Base-by-base conservation (phyloP, 2,797 vertebrate genomes). In the Tangara arthus region DNA sequence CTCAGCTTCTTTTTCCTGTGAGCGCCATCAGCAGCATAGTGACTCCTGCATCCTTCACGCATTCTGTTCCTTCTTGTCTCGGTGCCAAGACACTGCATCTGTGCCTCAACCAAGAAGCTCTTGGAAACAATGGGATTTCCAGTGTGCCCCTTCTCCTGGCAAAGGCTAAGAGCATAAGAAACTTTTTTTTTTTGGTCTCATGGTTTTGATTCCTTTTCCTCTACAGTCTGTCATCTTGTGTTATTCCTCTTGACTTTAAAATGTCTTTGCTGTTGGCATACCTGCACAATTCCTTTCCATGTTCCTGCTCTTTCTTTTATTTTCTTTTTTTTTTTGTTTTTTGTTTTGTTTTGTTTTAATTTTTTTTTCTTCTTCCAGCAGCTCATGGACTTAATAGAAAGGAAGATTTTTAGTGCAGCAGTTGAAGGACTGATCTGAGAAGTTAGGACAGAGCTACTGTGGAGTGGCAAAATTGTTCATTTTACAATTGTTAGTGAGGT, bases 41-140 rank as follows among this genome's bases (percentile, higher is more conserved):
- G 94, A 94, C 93, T 95, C 93, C 82, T 95, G 59, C 91, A 96
- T 90, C 95, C 94, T 96, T 95, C 94, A 95, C 39, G 85, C 96
- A 82, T 95, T 96, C 91, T 92, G 93, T 95, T 93, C 76, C 70
- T 82, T 78, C 75, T 75, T 94, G 92, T 87, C 93, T 89, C 5
- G 0, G 70, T 79, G 93, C 93, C 94, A 95, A 69, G 90, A 88
- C 52, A 57, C 80, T 96, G 80, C 92, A 96, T 94, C 94, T 96
- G 95, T 94, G 93, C 85, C 70, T 93, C 56, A 44, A 14, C 3
- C 15, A 79, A 89, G 68, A 52, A 88, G 84, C 60, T 87, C 86
- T 90, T 76, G 72, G 64, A 76, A 95, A 95, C 89, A 72, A 64
- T 50, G 63, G 82, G 35, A 69, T 94, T 94, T 96, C 71, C 80